A percentile compares a stretch with the other conserved stretches of the same genome.
Conservation (phyloP, 2,888 invertebrate species). For the Nebria salina region DNA sequence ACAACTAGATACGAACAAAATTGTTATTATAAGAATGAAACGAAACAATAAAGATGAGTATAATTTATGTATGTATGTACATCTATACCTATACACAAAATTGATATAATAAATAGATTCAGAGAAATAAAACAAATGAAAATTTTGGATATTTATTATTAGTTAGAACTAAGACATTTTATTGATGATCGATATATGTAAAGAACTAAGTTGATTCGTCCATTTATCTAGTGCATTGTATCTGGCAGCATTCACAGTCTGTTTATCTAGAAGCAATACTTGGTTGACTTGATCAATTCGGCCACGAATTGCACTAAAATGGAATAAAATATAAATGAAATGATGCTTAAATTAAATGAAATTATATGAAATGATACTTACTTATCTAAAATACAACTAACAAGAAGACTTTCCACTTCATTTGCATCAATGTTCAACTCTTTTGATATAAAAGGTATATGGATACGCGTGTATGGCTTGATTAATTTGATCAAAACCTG, state of each 20-base stretch:
- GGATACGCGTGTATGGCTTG: conserved; percentile 97
- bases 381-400: conserved; percentile 98
- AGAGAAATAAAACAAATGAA: not conserved
- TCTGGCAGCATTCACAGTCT: conserved; percentile 83
- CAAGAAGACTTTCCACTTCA: conserved; percentile 95
- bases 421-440: conserved; percentile 91
- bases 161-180: conserved; percentile 81
- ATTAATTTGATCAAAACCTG: conserved; percentile 97
- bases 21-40: not conserved
- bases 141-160: not conserved
- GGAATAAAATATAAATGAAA: not conserved
- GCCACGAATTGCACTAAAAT: conserved; percentile 80
- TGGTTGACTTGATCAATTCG: conserved; percentile 94
- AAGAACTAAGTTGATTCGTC: conserved; percentile 88
- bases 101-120: too few relatives aligned
- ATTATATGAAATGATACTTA: conserved; percentile 67
- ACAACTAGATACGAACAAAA: not conserved
- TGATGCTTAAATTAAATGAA: too few relatives aligned
- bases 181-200: conserved; percentile 91
- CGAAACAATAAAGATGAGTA: not conserved
- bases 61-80: too few relatives aligned
- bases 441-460: conserved; percentile 97
- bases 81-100: too few relatives aligned
- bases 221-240: conserved; percentile 96
- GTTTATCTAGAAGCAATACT: conserved; percentile 86